A percentile compares a stretch with the other conserved stretches of the same genome.
Evolutionary conservation across 1,140 invertebrate species (phyloP).

Genomic region (Heliconius eleuchia): DNA sequence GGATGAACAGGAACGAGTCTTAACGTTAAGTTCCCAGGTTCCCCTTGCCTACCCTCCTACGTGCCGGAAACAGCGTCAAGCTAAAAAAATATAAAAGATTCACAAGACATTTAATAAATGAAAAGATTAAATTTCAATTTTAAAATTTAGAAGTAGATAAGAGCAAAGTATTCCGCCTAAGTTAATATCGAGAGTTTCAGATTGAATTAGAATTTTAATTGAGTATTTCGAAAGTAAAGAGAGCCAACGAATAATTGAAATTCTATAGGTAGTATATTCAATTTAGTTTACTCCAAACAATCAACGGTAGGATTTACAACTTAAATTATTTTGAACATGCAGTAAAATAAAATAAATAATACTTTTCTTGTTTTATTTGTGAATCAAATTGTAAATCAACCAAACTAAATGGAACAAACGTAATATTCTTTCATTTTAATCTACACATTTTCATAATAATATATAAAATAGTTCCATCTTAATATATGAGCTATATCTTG

Average conservation of each 20-base stretch:
- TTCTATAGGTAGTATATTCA: slow-evolving; percentile 25
- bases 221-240: slow-evolving; percentile 35
- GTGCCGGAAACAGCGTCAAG: too few species aligned
- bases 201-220: slow-evolving; percentile 40
- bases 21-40: too few species aligned
- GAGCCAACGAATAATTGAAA: slow-evolving; percentile 37
- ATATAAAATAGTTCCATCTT: too few species aligned
- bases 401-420: neutral
- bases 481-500: too few species aligned
- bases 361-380: neutral
- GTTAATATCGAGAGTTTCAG: slow-evolving; percentile 32
- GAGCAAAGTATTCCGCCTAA: slow-evolving; percentile 12
- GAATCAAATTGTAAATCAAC: neutral
- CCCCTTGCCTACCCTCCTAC: too few species aligned
- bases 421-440: neutral
- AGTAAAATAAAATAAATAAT: neutral
- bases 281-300: slow-evolving; percentile 6
- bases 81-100: neutral
- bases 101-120: slow-evolving; percentile 7
- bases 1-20: too few species aligned
- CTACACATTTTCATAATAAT: neutral
- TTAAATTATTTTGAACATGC: slow-evolving; percentile 1
- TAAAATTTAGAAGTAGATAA: slow-evolving; percentile 23
- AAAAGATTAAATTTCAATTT: slow-evolving; percentile 26
- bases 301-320: neutral